Evolutionary conservation across 2,797 vertebrate genomes (phyloP).

Genomic region (Glossophaga mutica): DNA sequence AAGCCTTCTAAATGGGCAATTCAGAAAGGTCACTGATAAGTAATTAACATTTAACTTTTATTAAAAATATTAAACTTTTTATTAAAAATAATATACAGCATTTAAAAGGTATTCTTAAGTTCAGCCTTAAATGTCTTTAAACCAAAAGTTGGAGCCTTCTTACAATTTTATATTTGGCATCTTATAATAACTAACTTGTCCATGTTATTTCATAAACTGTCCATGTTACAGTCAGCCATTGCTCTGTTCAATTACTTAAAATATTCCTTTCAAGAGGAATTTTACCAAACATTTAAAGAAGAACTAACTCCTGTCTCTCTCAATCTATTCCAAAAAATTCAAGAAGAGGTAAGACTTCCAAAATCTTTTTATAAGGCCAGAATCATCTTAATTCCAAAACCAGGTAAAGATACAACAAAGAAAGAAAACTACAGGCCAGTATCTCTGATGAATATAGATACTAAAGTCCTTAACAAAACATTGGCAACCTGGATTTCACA

Average conservation of each 20-base stretch:
- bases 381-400: not conserved
- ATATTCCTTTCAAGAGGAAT: not conserved
- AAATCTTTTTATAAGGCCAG: not conserved
- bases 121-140: not conserved
- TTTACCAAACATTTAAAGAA: not conserved
- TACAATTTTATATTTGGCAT: not conserved
- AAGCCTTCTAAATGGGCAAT: slow-evolving; percentile 69
- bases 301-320: not conserved
- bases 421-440: not conserved
- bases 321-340: not conserved
- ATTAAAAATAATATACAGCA: not conserved
- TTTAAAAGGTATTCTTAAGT: not conserved
- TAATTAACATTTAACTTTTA: slow-evolving; percentile 75
- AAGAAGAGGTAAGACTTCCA: not conserved
- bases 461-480: not conserved
- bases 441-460: not conserved
- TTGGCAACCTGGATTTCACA: not conserved
- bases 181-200: not conserved
- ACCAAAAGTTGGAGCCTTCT: not conserved
- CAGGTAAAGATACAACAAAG: not conserved
- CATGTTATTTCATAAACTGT: not conserved
- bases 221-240: not conserved
- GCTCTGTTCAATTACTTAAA: not conserved
- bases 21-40: slow-evolving; percentile 75
- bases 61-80: not conserved